These are phyloP conservation scores for Esperia sulphurella DNA, from an alignment of 2,888 invertebrate species.

Conservation along the genomic window DNA sequence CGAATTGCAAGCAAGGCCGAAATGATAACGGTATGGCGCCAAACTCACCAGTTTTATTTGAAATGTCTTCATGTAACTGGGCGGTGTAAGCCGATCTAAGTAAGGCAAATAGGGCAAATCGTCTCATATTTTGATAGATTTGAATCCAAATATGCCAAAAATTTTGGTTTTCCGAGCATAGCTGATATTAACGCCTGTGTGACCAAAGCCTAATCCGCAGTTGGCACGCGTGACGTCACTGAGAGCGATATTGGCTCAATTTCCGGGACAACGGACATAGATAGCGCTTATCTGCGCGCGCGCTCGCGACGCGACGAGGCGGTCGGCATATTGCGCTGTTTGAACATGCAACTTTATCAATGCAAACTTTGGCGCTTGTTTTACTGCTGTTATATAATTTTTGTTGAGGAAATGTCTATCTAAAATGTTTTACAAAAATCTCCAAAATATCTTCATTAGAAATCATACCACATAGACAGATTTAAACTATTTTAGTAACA, in stretches of 20 bases:
- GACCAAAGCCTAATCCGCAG: not conserved
- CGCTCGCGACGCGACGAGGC: constrained; percentile 39
- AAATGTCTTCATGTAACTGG: no score
- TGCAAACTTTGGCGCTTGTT: no score
- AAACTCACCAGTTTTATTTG: no score
- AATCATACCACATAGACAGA: not conserved
- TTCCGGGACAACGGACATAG: constrained; percentile 60
- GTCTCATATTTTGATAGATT: no score
- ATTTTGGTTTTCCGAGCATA: no score
- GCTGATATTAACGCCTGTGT: no score
- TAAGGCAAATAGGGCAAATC: no score
- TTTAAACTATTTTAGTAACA: no score
- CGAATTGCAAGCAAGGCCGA: no score
- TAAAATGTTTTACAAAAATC: not conserved
- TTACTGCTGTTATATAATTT: not conserved
- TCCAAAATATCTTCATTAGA: not conserved
- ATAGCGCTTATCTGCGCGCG: constrained; percentile 54
- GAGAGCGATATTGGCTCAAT: constrained; percentile 25
- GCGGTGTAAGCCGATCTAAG: no score
- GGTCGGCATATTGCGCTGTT: constrained; percentile 60
- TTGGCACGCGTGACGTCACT: constrained; percentile 31
- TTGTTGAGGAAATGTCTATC: not conserved
- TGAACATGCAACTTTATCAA: constrained; percentile 33
- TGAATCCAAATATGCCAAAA: no score
- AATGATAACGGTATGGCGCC: no score